Conservation (phyloP, 2,113 vertebrate genomes). For the Pipra filicauda region DNA sequence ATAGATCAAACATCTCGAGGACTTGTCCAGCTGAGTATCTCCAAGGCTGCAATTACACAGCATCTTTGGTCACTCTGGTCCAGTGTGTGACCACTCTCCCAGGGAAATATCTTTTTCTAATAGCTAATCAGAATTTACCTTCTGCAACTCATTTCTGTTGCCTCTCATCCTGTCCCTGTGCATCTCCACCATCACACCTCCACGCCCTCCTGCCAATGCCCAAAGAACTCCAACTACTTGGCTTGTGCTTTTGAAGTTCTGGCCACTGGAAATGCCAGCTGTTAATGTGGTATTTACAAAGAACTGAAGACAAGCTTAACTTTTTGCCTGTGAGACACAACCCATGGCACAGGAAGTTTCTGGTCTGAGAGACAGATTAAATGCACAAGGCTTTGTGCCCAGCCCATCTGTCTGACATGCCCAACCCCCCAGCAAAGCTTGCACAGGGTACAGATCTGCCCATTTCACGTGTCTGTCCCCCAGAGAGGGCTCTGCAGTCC, state of each 20-base stretch:
- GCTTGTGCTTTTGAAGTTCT: not conserved
- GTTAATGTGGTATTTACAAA: not conserved
- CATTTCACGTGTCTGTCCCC: not conserved
- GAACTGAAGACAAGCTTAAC: not conserved
- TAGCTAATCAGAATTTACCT: not conserved
- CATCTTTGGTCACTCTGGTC: not conserved
- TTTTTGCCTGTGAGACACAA: not conserved
- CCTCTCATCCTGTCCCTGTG: not conserved
- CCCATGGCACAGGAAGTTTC: not conserved
- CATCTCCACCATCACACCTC: not conserved
- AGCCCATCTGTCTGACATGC: not conserved
- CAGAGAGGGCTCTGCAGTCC: not conserved
- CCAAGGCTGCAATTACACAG: not conserved
- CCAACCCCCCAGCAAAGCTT: not conserved
- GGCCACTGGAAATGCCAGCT: not conserved
- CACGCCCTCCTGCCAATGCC: accelerated
- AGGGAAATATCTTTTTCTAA: not conserved
- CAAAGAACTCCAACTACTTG: not conserved
- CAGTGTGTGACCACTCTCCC: not conserved
- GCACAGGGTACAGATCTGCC: not conserved
- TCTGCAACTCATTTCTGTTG: not conserved
- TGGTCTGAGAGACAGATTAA: not conserved
- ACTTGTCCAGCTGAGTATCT: not conserved
- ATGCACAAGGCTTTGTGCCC: not conserved
- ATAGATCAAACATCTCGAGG: not conserved